phyloP scores from a whole-genome alignment of 2,113 vertebrate species.

The Neogale vison region DNA sequence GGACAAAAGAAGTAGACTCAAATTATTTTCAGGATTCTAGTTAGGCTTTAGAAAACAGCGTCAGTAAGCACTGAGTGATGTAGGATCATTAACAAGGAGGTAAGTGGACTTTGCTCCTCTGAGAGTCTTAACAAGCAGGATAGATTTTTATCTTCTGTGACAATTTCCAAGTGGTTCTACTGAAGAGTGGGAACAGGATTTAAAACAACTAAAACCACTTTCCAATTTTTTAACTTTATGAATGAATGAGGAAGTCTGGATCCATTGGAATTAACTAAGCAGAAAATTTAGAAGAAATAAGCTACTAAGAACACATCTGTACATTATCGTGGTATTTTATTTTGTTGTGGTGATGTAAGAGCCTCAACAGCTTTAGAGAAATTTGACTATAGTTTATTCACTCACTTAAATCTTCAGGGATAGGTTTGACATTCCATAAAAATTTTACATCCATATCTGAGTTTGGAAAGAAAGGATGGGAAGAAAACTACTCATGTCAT shows the following conservation, averaged over 20 bases:
- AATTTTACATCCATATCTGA: constrained; percentile 52
- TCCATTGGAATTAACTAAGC: not conserved
- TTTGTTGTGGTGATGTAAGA: not conserved
- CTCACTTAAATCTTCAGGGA: constrained; percentile 22
- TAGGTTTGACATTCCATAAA: constrained; percentile 55
- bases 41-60: not conserved
- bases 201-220: not conserved
- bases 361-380: constrained; percentile 27
- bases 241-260: not conserved
- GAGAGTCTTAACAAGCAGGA: not conserved
- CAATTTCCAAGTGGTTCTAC: not conserved
- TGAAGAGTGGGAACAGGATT: not conserved
- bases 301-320: not conserved
- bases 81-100: not conserved
- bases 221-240: not conserved
- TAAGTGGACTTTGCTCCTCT: not conserved
- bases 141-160: not conserved
- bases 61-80: not conserved
- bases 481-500: constrained; percentile 50
- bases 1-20: not conserved
- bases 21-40: not conserved
- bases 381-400: constrained; percentile 26
- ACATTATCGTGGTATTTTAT: not conserved
- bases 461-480: constrained; percentile 39
- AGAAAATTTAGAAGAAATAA: not conserved